phyloP scores from a whole-genome alignment of 2,888 invertebrate species.

The Eupithecia tripunctaria region DNA sequence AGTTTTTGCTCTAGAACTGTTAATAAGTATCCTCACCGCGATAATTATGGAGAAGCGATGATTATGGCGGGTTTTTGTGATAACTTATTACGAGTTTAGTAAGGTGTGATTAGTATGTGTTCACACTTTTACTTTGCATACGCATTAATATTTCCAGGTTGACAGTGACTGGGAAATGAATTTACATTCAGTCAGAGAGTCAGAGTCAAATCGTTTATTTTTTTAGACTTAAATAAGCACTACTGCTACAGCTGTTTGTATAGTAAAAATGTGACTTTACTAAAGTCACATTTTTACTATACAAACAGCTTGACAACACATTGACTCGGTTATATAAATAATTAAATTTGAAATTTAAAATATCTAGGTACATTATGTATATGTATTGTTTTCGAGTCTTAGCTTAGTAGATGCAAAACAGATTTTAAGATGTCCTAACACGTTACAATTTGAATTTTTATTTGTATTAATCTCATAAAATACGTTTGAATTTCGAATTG shows the following conservation, averaged over 20 bases:
- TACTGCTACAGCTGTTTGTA: too few relatives aligned
- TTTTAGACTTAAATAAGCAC: too few relatives aligned
- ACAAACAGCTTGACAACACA: too few relatives aligned
- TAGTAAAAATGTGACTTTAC: too few relatives aligned
- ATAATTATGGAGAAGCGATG: conserved; percentile 28
- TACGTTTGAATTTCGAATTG: not conserved
- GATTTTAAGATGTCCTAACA: not conserved
- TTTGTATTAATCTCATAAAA: not conserved
- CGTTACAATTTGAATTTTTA: not conserved
- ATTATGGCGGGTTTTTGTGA: conserved; percentile 27
- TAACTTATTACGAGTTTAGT: conserved; percentile 18
- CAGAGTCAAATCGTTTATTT: too few relatives aligned
- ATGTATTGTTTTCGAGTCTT: too few relatives aligned
- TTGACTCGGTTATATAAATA: not conserved
- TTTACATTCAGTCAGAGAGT: too few relatives aligned
- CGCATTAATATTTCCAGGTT: not conserved
- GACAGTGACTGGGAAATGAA: not conserved
- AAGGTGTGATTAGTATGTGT: conserved; percentile 21
- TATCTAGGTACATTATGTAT: too few relatives aligned
- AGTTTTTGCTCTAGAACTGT: conserved; percentile 33
- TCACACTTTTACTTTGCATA: conserved; percentile 30
- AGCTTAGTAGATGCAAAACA: not conserved
- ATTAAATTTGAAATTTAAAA: too few relatives aligned
- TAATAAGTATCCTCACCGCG: conserved; percentile 30
- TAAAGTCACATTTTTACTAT: too few relatives aligned